phyloP scores from a whole-genome alignment of 2,797 vertebrate species.

The Craterocephalus amniculus region DNA sequence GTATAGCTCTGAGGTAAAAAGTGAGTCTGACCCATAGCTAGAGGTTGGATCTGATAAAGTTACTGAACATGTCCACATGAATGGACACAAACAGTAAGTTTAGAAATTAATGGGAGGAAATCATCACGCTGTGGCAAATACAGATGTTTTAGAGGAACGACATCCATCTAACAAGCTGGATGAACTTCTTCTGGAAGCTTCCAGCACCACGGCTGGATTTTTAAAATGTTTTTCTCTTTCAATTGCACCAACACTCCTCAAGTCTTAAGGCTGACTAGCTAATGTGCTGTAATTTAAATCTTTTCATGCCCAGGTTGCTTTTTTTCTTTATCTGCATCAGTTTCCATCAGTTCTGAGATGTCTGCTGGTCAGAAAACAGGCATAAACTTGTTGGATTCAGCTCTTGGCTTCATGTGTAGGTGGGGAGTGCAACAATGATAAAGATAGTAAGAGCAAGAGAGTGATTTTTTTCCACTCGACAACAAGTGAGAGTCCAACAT shows the following conservation, averaged over 20 bases:
- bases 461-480: constrained; percentile 61
- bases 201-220: not conserved
- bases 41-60: no score
- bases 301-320: constrained; percentile 8
- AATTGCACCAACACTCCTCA: no score
- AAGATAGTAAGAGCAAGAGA: constrained; percentile 74
- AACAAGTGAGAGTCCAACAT: constrained; percentile 65
- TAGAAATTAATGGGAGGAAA: no score
- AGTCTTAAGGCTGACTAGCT: not conserved
- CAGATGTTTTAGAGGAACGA: no score
- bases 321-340: not conserved
- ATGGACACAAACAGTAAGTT: no score
- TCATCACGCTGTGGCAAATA: no score
- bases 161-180: no score
- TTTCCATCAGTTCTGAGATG: constrained; percentile 34
- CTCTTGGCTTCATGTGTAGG: constrained; percentile 70
- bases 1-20: no score
- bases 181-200: no score
- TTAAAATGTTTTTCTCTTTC: not conserved
- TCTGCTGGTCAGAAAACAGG: constrained; percentile 50
- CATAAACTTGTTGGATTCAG: constrained; percentile 58
- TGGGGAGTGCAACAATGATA: constrained; percentile 71
- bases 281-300: not conserved
- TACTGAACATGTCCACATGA: no score
- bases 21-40: no score